phyloP scores from a whole-genome alignment of 2,113 vertebrate genomes.

The Pipa parva region DNA sequence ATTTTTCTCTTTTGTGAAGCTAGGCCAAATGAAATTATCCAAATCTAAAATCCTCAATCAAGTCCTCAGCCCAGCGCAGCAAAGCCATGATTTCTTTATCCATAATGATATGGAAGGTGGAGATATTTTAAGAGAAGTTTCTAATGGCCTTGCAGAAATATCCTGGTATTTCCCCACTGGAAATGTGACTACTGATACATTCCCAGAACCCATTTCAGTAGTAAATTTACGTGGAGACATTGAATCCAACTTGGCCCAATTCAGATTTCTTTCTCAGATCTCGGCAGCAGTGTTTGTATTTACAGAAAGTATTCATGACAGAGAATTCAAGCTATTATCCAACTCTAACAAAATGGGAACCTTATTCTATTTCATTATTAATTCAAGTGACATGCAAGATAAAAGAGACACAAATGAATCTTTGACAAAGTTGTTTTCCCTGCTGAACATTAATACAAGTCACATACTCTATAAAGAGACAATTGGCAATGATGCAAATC shows the following conservation, averaged over 20 bases:
- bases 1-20: slow-evolving; percentile 65
- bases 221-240: slow-evolving; percentile 53
- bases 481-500: slow-evolving; percentile 25
- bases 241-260: slow-evolving; percentile 53
- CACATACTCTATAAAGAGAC: slow-evolving; percentile 47
- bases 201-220: slow-evolving; percentile 52
- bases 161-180: slow-evolving; percentile 62
- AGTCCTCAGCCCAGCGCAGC: slow-evolving; percentile 57
- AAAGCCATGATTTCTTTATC: slow-evolving; percentile 60
- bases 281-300: slow-evolving; percentile 52
- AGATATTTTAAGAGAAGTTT: slow-evolving; percentile 55
- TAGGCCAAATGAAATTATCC: slow-evolving; percentile 64
- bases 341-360: slow-evolving; percentile 23
- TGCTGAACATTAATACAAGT: slow-evolving; percentile 44
- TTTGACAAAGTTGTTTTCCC: slow-evolving; percentile 43
- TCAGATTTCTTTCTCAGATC: slow-evolving; percentile 50
- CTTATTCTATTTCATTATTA: slow-evolving; percentile 53
- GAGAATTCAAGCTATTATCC: slow-evolving; percentile 49
- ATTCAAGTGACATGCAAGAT: slow-evolving; percentile 44
- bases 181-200: slow-evolving; percentile 49
- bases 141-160: slow-evolving; percentile 69
- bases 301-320: slow-evolving; percentile 51
- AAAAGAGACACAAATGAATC: slow-evolving; percentile 43
- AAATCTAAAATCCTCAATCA: slow-evolving; percentile 69
- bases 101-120: slow-evolving; percentile 56